A percentile compares a stretch with the other conserved stretches of the same genome.
These are phyloP conservation scores for Lateolabrax maculatus DNA, from an alignment of 2,797 vertebrate species.

Conservation along the genomic window DNA sequence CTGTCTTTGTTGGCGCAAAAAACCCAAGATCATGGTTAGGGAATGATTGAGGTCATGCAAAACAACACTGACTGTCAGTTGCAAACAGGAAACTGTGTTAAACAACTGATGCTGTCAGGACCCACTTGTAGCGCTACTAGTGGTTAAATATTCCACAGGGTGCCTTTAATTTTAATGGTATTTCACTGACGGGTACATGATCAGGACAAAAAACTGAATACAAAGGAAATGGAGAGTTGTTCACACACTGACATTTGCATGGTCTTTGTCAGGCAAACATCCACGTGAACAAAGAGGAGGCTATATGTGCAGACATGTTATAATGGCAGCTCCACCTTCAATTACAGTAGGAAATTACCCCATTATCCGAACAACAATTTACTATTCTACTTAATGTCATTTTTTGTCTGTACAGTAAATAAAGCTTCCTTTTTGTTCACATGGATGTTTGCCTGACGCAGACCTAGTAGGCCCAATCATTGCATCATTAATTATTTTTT, in stretches of 20 bases:
- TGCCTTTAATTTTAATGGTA: not conserved
- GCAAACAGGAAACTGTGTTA: no score
- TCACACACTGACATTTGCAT: no score
- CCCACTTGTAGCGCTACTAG: not conserved
- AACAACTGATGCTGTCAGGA: not conserved
- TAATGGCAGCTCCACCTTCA: no score
- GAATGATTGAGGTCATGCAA: not conserved
- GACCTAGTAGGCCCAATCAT: not conserved
- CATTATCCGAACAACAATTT: no score
- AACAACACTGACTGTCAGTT: not conserved
- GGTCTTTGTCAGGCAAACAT: no score
- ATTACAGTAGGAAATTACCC: no score
- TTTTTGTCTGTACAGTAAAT: not conserved
- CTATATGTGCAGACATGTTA: no score
- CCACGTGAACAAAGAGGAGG: no score
- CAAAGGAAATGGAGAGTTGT: not conserved
- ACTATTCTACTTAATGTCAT: not conserved
- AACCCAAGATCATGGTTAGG: not conserved
- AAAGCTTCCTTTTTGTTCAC: not conserved
- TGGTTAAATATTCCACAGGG: not conserved
- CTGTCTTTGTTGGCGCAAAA: no score
- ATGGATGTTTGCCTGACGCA: not conserved
- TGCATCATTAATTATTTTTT: constrained; percentile 7
- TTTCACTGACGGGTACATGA: not conserved
- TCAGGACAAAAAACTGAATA: not conserved